Evolutionary conservation across 2,888 invertebrate genomes (phyloP).

Genomic region (Saturnia pavonia): DNA sequence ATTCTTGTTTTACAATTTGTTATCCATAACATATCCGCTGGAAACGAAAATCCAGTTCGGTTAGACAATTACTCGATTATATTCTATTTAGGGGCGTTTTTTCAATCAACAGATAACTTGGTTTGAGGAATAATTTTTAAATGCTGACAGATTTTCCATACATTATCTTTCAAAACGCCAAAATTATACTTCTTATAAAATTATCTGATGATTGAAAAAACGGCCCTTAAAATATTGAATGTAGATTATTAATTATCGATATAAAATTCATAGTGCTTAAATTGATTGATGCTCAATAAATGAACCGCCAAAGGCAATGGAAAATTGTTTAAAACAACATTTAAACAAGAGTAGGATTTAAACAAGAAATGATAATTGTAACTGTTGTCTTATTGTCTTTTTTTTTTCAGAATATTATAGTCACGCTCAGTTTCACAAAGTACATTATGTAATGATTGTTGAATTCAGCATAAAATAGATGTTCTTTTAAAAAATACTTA

Average conservation of each 20-base stretch:
- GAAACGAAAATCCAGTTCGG: not conserved
- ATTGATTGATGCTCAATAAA: not conserved
- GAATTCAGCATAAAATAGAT: not conserved
- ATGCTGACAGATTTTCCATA: too few species aligned
- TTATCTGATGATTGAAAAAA: too few species aligned
- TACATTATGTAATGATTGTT: not conserved
- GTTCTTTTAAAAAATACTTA: constrained; percentile 9
- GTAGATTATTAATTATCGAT: not conserved
- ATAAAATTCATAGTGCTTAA: not conserved
- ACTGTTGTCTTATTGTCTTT: not conserved
- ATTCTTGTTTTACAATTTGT: not conserved
- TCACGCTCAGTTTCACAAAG: not conserved
- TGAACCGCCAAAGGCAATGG: not conserved
- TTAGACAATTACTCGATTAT: not conserved
- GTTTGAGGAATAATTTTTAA: too few species aligned
- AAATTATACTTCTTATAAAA: too few species aligned
- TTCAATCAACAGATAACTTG: too few species aligned
- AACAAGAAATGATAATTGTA: not conserved
- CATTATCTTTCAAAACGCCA: too few species aligned
- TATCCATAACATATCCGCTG: not conserved
- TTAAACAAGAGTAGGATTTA: not conserved
- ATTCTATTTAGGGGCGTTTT: too few species aligned
- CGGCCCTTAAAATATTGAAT: not conserved
- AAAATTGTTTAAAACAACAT: not conserved
- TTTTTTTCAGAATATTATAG: not conserved